Percentiles rank a stretch among this genome's conserved stretches.
phyloP scores from a whole-genome alignment of 64 coral and sea anemone genomes.

The Montipora sp. region DNA sequence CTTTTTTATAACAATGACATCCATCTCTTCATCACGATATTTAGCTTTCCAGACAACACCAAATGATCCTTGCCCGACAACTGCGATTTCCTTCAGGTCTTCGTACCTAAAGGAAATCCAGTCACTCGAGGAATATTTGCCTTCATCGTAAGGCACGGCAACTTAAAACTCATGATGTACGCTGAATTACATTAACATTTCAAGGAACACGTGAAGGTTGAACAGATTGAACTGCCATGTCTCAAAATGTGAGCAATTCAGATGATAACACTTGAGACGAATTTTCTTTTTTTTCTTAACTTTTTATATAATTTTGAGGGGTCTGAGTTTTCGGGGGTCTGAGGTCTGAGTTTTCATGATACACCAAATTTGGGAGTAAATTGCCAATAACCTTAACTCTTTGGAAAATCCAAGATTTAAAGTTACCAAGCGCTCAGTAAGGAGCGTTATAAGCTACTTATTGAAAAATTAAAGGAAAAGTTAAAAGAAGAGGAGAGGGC shows the following conservation, averaged over 20 bases:
- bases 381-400: conserved; percentile 57
- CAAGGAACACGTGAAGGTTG: too few relatives aligned
- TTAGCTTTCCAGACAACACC: neutral
- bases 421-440: conserved; percentile 11
- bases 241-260: too few relatives aligned
- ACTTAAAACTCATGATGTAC: too few relatives aligned
- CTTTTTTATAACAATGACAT: neutral
- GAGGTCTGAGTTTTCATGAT: too few relatives aligned
- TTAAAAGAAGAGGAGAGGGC: conserved; percentile 13
- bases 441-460: neutral
- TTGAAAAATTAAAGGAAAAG: conserved; percentile 9
- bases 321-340: too few relatives aligned
- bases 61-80: neutral
- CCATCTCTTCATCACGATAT: neutral
- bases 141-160: too few relatives aligned
- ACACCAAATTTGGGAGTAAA: conserved; percentile 13
- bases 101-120: neutral
- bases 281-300: too few relatives aligned
- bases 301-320: too few relatives aligned
- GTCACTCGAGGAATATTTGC: too few relatives aligned
- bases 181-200: too few relatives aligned
- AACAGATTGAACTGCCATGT: too few relatives aligned
- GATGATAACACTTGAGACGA: too few relatives aligned
- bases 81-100: neutral
- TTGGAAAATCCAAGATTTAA: conserved; percentile 3